Evolutionary conservation across 2,888 invertebrate genomes (phyloP), one percentile per base, ranked within the genome.

Genomic region (Tiliacea citrago): DNA sequence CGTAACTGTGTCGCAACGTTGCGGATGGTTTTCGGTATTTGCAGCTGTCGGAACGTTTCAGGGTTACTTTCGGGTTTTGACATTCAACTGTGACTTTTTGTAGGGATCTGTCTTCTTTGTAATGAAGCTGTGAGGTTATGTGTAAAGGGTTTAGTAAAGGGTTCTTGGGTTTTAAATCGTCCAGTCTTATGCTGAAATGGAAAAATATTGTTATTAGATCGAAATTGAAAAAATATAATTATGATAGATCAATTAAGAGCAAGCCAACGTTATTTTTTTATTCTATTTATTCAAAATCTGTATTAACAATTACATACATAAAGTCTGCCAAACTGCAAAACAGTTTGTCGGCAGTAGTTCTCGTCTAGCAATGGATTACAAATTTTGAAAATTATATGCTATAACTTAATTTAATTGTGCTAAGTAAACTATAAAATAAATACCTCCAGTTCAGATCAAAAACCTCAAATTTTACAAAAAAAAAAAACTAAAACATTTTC

Each of bases 51-150:
- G 98, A 98, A 29, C 98, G 96, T 79, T 97, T 97, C 2, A 98
- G 94, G 0, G 97, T 95, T 1, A 97, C 95, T 91, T 97, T 97
- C 0, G 97, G 96, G 87, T 97, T 97, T 81, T 97, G 97, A 86
- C 98, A 98, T 47, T 98, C 97, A 4, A 98, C 97, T 5, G 97
- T 97, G 0, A 98, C 98, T 84, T 97, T 97, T 68, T 97, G 97
- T 10, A 99, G 94, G 45, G 97, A 97, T 89, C 97, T 98, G 91
- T 99, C 98, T 92, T 99, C 98, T 91, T 98, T 98, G 90, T 98
- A 98, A 89, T 98, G 98, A 53, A 98, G 93, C 91, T 97, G 97
- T 61, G 98, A 97, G 60, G 97, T 97, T 72, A 98, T 97, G 86
- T 97, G 97, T 84, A 98, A 92, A 68, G 97, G 97, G 81, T 97